These are phyloP conservation scores for Phaetusa simplex DNA, from an alignment of 2,113 vertebrate species.

Conservation along the genomic window DNA sequence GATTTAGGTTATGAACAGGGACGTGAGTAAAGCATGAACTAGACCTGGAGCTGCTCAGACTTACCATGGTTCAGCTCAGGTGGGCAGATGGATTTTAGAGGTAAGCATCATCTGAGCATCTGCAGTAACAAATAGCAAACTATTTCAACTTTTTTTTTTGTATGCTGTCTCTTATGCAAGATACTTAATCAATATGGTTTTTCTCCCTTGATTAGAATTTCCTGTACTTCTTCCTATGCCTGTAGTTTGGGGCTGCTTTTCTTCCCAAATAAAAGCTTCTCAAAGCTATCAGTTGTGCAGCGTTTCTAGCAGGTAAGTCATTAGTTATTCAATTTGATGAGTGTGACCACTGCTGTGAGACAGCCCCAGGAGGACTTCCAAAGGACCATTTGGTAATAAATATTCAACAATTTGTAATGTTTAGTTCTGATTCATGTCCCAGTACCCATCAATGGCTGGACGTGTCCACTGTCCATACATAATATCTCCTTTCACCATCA, in stretches of 20 bases:
- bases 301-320: slow-evolving; percentile 8
- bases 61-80: background rate
- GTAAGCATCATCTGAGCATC: background rate
- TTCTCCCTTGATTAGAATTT: background rate
- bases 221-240: background rate
- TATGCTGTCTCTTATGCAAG: background rate
- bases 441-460: background rate
- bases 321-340: slow-evolving; percentile 43
- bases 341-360: background rate
- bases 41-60: background rate
- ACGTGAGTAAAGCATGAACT: background rate
- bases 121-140: background rate
- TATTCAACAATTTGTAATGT: slow-evolving; percentile 55
- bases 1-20: background rate
- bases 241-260: background rate
- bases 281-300: background rate
- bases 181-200: background rate
- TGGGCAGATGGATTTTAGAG: background rate
- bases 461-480: background rate
- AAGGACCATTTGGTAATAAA: slow-evolving; percentile 55
- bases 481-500: background rate
- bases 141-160: background rate
- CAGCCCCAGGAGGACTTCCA: background rate
- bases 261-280: background rate
- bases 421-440: slow-evolving; percentile 19